phyloP scores from a whole-genome alignment of 2,797 vertebrate genomes.

The Eidolon dupreanum region DNA sequence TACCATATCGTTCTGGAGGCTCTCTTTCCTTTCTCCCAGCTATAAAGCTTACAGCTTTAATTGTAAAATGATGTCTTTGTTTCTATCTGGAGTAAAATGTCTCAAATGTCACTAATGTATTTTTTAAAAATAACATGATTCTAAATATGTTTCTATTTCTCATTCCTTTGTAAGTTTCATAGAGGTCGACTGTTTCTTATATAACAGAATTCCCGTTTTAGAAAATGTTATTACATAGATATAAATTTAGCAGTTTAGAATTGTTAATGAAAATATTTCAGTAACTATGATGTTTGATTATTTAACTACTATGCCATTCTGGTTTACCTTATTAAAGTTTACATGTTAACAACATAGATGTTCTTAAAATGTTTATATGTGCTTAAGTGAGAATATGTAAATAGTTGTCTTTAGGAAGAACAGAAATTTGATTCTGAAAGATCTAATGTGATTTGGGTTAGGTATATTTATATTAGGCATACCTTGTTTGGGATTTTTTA shows the following conservation, averaged over 20 bases:
- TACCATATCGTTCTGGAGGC: neutral
- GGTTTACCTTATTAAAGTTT: constrained; percentile 29
- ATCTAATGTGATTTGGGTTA: constrained; percentile 1
- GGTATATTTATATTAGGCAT: neutral
- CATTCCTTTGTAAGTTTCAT: neutral
- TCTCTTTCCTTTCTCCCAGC: neutral
- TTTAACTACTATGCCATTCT: neutral
- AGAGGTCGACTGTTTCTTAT: neutral
- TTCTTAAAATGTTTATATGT: neutral
- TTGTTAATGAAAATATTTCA: constrained; percentile 35
- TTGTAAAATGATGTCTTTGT: neutral
- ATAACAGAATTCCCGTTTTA: constrained; percentile 4
- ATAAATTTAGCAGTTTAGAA: neutral
- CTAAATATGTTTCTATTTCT: constrained; percentile 23
- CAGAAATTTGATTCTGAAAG: neutral
- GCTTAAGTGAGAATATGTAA: neutral
- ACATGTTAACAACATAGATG: neutral
- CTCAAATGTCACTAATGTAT: neutral
- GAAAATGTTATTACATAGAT: neutral
- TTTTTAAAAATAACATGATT: constrained; percentile 50
- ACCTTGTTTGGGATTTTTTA: neutral
- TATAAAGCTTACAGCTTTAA: neutral
- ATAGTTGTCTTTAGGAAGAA: neutral
- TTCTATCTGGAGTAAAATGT: neutral
- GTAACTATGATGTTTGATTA: neutral